Conservation (phyloP, 2,113 vertebrate species). For the Stegostoma tigrinum region DNA sequence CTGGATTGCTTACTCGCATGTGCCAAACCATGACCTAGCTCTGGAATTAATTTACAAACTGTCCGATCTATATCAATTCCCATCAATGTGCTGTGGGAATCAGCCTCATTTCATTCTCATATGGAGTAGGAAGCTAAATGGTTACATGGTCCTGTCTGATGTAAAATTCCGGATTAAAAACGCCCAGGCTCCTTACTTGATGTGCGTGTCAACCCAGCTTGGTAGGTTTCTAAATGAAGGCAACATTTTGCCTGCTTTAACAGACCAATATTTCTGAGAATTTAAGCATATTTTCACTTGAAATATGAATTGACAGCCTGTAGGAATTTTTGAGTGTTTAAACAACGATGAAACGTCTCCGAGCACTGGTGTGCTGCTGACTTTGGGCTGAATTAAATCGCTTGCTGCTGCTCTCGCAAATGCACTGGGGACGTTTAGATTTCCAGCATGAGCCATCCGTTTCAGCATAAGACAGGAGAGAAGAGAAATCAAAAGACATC, state of each 20-base stretch:
- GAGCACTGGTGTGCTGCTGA: not conserved
- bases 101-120: not conserved
- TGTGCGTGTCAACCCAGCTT: not conserved
- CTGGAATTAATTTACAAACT: not conserved
- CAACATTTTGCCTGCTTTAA: not conserved
- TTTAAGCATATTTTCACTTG: not conserved
- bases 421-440: not conserved
- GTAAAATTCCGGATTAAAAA: not conserved
- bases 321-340: not conserved
- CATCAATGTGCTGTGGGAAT: not conserved
- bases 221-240: not conserved
- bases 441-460: not conserved
- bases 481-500: not conserved
- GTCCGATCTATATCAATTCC: not conserved
- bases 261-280: not conserved
- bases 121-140: not conserved
- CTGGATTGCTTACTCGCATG: not conserved
- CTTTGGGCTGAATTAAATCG: not conserved
- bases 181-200: not conserved
- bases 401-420: not conserved
- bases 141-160: not conserved
- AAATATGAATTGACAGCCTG: not conserved
- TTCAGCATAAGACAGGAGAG: not conserved
- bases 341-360: not conserved
- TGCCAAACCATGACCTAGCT: not conserved